Evolutionary conservation across 2,113 vertebrate genomes (phyloP).

Genomic region (Phalacrocorax aristotelis): DNA sequence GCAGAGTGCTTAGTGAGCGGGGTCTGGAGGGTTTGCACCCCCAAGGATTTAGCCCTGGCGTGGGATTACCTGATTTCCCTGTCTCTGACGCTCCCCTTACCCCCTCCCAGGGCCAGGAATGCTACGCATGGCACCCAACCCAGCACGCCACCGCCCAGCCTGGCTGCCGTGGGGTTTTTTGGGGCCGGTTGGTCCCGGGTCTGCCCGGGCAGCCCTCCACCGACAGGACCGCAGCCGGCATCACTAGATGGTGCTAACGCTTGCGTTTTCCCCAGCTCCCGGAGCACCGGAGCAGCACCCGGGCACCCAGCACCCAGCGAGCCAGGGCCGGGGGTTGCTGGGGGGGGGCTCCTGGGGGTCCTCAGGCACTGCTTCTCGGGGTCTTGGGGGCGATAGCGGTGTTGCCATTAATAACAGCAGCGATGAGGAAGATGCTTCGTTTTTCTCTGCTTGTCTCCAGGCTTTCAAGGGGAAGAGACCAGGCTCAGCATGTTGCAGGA

Average conservation of each 20-base stretch:
- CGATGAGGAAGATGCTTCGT: not conserved
- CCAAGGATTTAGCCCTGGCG: fast-evolving
- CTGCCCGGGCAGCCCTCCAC: not conserved
- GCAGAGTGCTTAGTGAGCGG: fast-evolving
- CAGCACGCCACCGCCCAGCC: not conserved
- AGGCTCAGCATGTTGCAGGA: not conserved
- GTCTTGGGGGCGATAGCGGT: fast-evolving
- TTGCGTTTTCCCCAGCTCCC: conserved; percentile 1
- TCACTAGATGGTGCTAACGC: conserved; percentile 69
- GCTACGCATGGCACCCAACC: fast-evolving
- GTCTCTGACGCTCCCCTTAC: too few species aligned
- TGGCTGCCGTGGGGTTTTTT: fast-evolving
- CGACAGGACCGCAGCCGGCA: not conserved
- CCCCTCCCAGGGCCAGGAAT: not conserved
- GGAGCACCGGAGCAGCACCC: not conserved
- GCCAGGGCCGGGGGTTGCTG: not conserved
- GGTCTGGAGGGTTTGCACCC: not conserved
- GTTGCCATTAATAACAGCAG: fast-evolving
- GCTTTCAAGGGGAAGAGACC: fast-evolving
- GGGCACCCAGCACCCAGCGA: not conserved
- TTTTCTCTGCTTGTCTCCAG: not conserved
- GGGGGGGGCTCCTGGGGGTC: not conserved
- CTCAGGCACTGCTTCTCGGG: not conserved
- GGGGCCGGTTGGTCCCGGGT: not conserved
- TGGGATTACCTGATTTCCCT: not conserved